Conservation (phyloP, 2,888 invertebrate species). For the Muschampia plurimacula region DNA sequence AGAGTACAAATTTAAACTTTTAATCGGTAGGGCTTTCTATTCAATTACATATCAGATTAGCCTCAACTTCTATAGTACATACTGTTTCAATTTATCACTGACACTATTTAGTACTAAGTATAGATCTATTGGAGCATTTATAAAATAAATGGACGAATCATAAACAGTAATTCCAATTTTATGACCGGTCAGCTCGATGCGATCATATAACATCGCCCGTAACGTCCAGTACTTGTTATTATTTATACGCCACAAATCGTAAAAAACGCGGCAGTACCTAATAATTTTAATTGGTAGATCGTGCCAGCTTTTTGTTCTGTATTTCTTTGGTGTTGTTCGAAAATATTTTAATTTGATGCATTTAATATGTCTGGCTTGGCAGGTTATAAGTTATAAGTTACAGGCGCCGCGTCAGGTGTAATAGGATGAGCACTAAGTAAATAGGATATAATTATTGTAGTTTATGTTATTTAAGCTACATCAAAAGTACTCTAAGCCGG, state of each 20-base stretch:
- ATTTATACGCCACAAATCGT: constrained; percentile 37
- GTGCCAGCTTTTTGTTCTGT: constrained; percentile 35
- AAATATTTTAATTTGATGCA: constrained; percentile 30
- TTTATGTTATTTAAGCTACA: too few species aligned
- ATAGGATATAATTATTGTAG: too few species aligned
- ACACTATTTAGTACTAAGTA: background rate
- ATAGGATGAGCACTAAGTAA: background rate
- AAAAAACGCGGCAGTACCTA: constrained; percentile 39
- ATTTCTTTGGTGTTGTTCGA: constrained; percentile 13
- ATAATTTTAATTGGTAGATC: constrained; percentile 39
- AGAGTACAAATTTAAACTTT: too few species aligned
- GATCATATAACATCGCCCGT: constrained; percentile 34
- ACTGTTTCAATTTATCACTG: background rate
- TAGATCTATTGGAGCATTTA: constrained; percentile 13
- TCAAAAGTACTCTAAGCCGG: too few species aligned
- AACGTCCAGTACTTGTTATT: constrained; percentile 31
- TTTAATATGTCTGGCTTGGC: background rate
- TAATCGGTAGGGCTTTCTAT: too few species aligned
- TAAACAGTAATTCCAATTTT: constrained; percentile 36
- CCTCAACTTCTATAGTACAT: background rate
- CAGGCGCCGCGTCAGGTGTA: background rate
- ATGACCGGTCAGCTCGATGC: constrained; percentile 23
- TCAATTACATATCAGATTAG: background rate
- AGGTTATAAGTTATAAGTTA: background rate
- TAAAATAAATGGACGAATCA: constrained; percentile 30